Evolutionary conservation across 2,797 vertebrate species (phyloP).

Genomic region (Eremophila alpestris): DNA sequence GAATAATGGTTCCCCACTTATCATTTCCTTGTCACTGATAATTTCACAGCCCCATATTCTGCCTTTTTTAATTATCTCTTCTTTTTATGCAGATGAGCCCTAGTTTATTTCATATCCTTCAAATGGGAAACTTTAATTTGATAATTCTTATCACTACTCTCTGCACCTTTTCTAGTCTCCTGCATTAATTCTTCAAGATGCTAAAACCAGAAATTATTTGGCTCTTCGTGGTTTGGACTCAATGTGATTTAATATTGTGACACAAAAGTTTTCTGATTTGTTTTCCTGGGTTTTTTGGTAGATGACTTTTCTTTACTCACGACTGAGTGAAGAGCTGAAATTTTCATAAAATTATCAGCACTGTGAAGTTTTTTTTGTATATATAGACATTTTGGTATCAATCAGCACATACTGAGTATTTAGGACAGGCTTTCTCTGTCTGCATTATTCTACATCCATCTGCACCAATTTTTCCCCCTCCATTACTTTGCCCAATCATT

Average conservation of each 20-base stretch:
- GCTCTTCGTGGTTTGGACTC: neutral
- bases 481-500: neutral
- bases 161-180: neutral
- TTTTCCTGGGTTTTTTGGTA: neutral
- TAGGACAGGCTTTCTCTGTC: neutral
- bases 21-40: neutral
- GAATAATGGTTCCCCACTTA: neutral
- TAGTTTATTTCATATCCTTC: neutral
- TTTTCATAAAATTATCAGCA: neutral
- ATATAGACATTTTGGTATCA: neutral
- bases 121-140: neutral
- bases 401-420: neutral
- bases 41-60: neutral
- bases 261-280: neutral
- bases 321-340: neutral
- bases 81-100: neutral
- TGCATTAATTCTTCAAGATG: neutral
- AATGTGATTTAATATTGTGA: neutral
- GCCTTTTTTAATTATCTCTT: neutral
- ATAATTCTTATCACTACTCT: neutral
- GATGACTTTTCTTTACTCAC: neutral
- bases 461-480: neutral
- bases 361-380: neutral
- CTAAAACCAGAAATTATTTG: neutral
- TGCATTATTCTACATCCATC: neutral